Evolutionary conservation across 2,797 vertebrate genomes (phyloP), one percentile per base, ranked within the genome.

Genomic region (Macropus fuliginosus): DNA sequence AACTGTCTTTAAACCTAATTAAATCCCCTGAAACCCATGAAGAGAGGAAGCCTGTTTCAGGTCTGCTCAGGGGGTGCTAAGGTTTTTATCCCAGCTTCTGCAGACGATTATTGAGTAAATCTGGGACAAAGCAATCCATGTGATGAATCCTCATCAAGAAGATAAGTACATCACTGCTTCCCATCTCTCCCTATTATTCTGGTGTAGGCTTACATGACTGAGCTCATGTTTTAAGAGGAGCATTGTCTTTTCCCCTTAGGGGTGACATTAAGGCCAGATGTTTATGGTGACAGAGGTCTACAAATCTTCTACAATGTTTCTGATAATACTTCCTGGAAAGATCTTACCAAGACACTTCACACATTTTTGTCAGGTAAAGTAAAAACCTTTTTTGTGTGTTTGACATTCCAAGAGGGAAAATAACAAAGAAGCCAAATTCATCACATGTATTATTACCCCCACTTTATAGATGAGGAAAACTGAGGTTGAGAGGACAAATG

Each of bases 261-360:
- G 90, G 99, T 99, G 90, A 99, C 99, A 46, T 98, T 99, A 96
- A 98, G 99, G 97, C 99, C 99, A 0, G 98, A 99, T 12, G 98
- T 98, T 0, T 99, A 99, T 0, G 99, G 98, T 2, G 99, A 99
- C 0, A 99, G 99, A 97, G 97, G 98, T 1, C 59, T 99, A 50
- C 98, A 98, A 93, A 99, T 99, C 90, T 96, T 59, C 97, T 99
- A 99, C 98, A 99, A 99, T 0, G 24, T 97, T 31, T 99, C 99
- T 0, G 95, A 99, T 92, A 98, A 98, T 94, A 93, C 93, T 21
- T 99, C 98, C 97, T 99, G 99, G 98, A 98, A 94, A 13, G 97
- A 95, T 93, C 99, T 99, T 97, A 97, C 98, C 56, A 98, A 95
- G 16, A 98, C 95, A 66, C 99, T 99, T 50, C 96, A 97, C 0